Conservation (phyloP, 1,140 invertebrate species). For the Lithobius niger region DNA sequence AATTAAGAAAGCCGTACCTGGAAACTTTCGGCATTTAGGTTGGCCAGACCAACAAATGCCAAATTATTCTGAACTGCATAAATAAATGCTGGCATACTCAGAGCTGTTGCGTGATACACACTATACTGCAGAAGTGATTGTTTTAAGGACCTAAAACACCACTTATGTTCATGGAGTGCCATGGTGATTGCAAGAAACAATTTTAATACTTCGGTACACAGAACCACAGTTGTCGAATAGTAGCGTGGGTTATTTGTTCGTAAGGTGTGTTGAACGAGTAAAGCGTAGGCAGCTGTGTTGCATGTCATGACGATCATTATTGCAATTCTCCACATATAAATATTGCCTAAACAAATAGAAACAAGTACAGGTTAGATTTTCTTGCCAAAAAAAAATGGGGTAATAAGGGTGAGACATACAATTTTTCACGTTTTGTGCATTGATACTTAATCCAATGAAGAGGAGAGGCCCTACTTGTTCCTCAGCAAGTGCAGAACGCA, state of each 20-base stretch:
- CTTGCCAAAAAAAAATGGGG: too few species aligned
- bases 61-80: constrained; percentile 9
- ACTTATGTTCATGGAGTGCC: neutral
- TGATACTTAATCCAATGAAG: too few species aligned
- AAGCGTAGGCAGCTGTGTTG: neutral
- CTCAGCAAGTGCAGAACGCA: too few species aligned
- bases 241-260: neutral
- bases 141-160: neutral
- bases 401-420: too few species aligned
- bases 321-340: too few species aligned
- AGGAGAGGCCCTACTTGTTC: too few species aligned
- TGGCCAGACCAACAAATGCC: constrained; percentile 1
- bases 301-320: neutral
- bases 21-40: constrained; percentile 4
- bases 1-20: too few species aligned
- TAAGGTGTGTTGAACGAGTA: neutral
- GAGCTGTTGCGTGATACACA: neutral
- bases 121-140: neutral
- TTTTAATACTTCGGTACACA: neutral
- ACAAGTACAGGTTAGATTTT: too few species aligned
- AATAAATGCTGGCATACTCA: constrained; percentile 3
- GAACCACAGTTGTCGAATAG: neutral
- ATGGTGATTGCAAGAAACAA: neutral
- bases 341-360: too few species aligned
- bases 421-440: too few species aligned